Conservation (phyloP, 2,888 invertebrate species). For the Copidosoma aretas region DNA sequence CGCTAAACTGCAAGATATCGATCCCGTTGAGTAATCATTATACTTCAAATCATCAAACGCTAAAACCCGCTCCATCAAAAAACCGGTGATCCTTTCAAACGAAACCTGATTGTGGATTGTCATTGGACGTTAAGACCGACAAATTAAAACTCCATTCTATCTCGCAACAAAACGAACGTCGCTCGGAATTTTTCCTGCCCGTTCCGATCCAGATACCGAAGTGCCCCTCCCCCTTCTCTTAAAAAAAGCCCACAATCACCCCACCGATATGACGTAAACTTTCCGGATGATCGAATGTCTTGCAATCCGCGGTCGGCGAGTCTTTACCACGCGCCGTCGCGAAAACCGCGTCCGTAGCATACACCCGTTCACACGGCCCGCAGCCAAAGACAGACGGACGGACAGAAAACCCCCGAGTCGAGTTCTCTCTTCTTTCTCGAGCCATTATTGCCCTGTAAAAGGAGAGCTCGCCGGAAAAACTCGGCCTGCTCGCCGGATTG, state of each 20-base stretch:
- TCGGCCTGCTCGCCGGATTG: slow-evolving; percentile 19
- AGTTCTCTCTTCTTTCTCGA: not conserved
- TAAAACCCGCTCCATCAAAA: too few species aligned
- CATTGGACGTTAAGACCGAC: not conserved
- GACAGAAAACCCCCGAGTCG: not conserved
- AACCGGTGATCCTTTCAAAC: too few species aligned
- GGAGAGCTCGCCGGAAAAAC: slow-evolving; percentile 32
- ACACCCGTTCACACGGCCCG: too few species aligned
- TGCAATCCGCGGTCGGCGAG: not conserved
- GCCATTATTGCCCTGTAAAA: slow-evolving; percentile 36
- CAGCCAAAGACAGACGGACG: too few species aligned
- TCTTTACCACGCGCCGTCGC: not conserved
- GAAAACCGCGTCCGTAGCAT: not conserved
- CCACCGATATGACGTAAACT: slow-evolving; percentile 22
- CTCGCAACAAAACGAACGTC: not conserved
- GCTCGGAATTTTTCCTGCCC: not conserved
- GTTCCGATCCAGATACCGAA: not conserved
- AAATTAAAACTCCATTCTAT: not conserved
- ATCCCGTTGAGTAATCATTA: too few species aligned
- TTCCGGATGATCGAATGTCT: slow-evolving; percentile 24
- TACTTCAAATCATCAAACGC: too few species aligned
- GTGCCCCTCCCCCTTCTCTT: too few species aligned
- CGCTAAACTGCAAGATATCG: too few species aligned
- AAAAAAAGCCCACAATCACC: too few species aligned
- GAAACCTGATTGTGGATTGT: too few species aligned